Base-by-base conservation (phyloP, 2,888 invertebrate genomes). In the Spatulosminthurus flaviceps region DNA sequence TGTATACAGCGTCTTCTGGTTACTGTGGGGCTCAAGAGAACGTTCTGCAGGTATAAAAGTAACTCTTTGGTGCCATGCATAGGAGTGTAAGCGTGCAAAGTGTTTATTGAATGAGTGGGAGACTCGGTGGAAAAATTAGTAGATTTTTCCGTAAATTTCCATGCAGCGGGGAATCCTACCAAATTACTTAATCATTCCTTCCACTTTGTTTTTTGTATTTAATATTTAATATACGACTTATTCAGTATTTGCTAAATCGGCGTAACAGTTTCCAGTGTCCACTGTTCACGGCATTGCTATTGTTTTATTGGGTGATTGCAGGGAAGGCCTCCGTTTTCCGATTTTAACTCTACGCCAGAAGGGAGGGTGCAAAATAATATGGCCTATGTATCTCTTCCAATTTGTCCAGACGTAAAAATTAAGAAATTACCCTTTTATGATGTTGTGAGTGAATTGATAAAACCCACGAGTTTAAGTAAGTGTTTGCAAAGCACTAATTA, bases 371-470 rank as follows among this genome's bases (percentile, higher is more conserved):
- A 22, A 11, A 26, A 42, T 24, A 77, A 77, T 51, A 60, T 70
- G 26, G 67, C 77, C 43, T 73, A 66, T 16, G 43, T 78, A 19
- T 71, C 78, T 24, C 93, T 92, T 88, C 96, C 96, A 7, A 92
- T 96, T 76, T 95, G 96, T 88, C 96, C 97, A 0, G 96, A 97
- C 88, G 96, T 98, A n/a, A 92, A 92, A 86, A 92, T 97, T 85
- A 96, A 95, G 87, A 92, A 92, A 86, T 89, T 98, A 75, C 97
- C 98, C 1, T 98, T 98, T 89, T 98, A 94, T 88, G 97, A 97
- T 88, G 91, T 95, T 82, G 87, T 95, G 79, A 93, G 92, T 0
- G 95, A 96, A 87, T 90, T 98, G 67, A 90, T 97, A 86, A 95
- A 95, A 88, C 96, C 97, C 0, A 95, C 95, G 26, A 94, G 94